Percentiles rank a stretch among this genome's conserved stretches.
Conservation (phyloP, 2,888 invertebrate species). For the Pasiphila rectangulata region DNA sequence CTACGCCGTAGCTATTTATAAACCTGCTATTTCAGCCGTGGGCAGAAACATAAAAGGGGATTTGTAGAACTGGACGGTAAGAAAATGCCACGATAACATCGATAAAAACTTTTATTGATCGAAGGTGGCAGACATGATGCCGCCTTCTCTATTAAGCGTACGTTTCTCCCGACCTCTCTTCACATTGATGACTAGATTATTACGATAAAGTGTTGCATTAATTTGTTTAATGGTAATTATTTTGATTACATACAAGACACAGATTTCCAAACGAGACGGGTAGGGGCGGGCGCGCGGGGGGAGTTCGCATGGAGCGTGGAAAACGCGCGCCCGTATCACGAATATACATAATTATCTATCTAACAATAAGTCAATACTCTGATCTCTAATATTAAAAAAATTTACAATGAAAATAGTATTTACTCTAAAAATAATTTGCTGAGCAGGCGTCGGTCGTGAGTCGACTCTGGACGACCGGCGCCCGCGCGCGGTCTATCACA, state of each 20-base stretch:
- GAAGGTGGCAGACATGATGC: constrained; percentile 62
- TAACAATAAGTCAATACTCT: constrained; percentile 74
- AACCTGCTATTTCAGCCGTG: not conserved
- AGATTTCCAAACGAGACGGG: constrained; percentile 69
- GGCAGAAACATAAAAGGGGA: constrained; percentile 8
- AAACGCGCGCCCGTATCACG: constrained; percentile 69
- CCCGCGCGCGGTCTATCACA: constrained; percentile 74
- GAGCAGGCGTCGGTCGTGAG: constrained; percentile 68
- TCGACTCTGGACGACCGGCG: constrained; percentile 69
- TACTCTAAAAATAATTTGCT: constrained; percentile 76
- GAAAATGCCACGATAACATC: constrained; percentile 58
- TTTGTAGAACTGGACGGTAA: constrained; percentile 14
- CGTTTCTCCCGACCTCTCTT: constrained; percentile 70
- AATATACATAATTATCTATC: constrained; percentile 74
- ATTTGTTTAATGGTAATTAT: constrained; percentile 66
- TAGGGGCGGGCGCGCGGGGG: constrained; percentile 62
- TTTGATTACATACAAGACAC: constrained; percentile 76
- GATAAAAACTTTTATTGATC: constrained; percentile 80
- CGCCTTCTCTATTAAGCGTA: constrained; percentile 76
- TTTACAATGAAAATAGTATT: constrained; percentile 81
- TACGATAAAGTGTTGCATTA: constrained; percentile 60
- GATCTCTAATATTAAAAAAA: constrained; percentile 77
- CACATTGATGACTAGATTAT: constrained; percentile 62
- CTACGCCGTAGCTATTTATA: constrained; percentile 26
- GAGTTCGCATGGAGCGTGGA: constrained; percentile 57